phyloP scores from a whole-genome alignment of 2,888 invertebrate genomes.

The Neoscelio sp. region DNA sequence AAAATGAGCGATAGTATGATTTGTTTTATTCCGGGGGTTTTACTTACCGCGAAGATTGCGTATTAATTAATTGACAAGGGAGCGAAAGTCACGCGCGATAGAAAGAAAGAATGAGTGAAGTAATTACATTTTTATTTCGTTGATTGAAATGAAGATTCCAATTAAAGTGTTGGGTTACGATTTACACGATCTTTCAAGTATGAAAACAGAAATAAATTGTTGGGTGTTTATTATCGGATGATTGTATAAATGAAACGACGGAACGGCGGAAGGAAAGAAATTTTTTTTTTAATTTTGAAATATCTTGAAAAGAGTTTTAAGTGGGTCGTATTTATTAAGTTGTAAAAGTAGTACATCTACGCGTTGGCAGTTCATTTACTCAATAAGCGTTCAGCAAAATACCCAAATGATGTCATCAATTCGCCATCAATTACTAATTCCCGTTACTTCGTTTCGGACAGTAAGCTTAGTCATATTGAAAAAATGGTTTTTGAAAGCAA shows the following conservation, averaged over 20 bases:
- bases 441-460: slow-evolving; percentile 28
- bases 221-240: too few relatives aligned
- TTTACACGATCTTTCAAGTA: too few relatives aligned
- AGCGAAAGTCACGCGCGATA: slow-evolving; percentile 20
- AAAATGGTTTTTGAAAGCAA: slow-evolving; percentile 3
- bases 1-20: slow-evolving; percentile 31
- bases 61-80: slow-evolving; percentile 25
- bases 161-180: too few relatives aligned
- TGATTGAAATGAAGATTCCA: neutral
- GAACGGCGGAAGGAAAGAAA: too few relatives aligned
- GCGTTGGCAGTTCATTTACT: slow-evolving; percentile 33
- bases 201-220: too few relatives aligned
- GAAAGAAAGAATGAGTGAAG: slow-evolving; percentile 20
- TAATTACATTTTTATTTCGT: neutral
- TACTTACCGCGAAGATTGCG: slow-evolving; percentile 20
- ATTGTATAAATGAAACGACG: too few relatives aligned
- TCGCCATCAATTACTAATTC: slow-evolving; percentile 42
- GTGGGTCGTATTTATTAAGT: slow-evolving; percentile 33
- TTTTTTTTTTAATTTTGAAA: neutral
- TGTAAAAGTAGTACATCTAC: slow-evolving; percentile 10
- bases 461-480: slow-evolving; percentile 36
- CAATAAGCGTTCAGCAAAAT: slow-evolving; percentile 39
- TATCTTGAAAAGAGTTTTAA: slow-evolving; percentile 14
- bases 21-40: slow-evolving; percentile 14
- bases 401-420: slow-evolving; percentile 47